These are phyloP conservation scores for Pungitius pungitius DNA, from an alignment of 2,113 vertebrate species.

Conservation along the genomic window DNA sequence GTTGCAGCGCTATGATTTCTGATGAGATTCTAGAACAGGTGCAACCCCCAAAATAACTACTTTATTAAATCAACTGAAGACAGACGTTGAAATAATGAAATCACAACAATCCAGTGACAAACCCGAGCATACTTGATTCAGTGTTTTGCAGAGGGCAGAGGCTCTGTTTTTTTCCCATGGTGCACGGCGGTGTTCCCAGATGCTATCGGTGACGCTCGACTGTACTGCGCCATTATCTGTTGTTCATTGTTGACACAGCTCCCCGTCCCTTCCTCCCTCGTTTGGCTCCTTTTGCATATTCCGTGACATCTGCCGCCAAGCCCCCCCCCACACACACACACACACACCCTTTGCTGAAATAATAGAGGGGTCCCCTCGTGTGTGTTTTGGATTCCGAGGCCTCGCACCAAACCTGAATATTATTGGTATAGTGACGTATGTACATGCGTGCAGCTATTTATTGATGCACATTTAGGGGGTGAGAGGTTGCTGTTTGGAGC, in stretches of 20 bases:
- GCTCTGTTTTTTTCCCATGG: constrained; percentile 4
- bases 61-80: not conserved
- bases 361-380: constrained; percentile 25
- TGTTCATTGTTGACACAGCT: constrained; percentile 16
- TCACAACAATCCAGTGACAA: too few species aligned
- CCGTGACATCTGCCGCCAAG: constrained; percentile 55
- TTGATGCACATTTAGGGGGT: too few species aligned
- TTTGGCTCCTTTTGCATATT: constrained; percentile 43
- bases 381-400: not conserved
- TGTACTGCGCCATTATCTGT: not conserved
- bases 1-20: not conserved
- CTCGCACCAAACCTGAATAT: not conserved
- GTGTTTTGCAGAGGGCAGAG: not conserved
- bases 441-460: too few species aligned
- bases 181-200: not conserved
- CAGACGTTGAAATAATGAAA: not conserved
- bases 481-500: too few species aligned
- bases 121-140: too few species aligned
- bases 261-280: not conserved
- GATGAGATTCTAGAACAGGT: not conserved
- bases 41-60: not conserved
- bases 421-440: not conserved
- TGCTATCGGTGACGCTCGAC: not conserved
- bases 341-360: constrained; percentile 20
- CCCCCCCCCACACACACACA: not conserved